Evolutionary conservation across 2,113 vertebrate species (phyloP).

Genomic region (Mola mola): DNA sequence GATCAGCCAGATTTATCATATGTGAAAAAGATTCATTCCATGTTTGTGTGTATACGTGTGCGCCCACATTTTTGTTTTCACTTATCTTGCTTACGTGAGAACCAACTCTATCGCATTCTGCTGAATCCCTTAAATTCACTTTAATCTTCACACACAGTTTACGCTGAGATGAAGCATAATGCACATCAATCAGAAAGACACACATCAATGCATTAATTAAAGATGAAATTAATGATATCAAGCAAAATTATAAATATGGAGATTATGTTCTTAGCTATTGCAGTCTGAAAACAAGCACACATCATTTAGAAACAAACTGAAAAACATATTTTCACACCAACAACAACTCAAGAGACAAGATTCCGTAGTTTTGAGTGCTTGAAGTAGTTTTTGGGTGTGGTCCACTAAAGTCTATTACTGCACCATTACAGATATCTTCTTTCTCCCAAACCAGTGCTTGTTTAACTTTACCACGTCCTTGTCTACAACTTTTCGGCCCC

Average conservation of each 20-base stretch:
- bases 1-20: conserved; percentile 73
- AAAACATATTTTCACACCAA: too few relatives aligned
- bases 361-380: too few relatives aligned
- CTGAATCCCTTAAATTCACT: conserved; percentile 76
- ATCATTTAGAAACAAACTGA: too few relatives aligned
- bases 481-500: too few relatives aligned
- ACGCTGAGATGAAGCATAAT: conserved; percentile 78
- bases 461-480: too few relatives aligned
- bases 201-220: conserved; percentile 66
- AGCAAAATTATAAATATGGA: conserved; percentile 75
- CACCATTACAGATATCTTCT: too few relatives aligned
- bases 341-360: too few relatives aligned
- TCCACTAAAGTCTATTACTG: too few relatives aligned
- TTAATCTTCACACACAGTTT: conserved; percentile 72
- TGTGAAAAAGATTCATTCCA: conserved; percentile 63
- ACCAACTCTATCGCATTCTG: too few relatives aligned
- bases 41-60: conserved; percentile 6
- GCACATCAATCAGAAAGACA: conserved; percentile 75
- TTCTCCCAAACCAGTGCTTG: too few relatives aligned
- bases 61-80: conserved; percentile 46
- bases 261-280: conserved; percentile 47
- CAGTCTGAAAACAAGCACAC: conserved; percentile 48
- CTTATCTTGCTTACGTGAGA: conserved; percentile 70
- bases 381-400: too few relatives aligned
- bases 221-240: conserved; percentile 76